phyloP scores from a whole-genome alignment of 2,888 invertebrate genomes.

The Pheosia tremula region DNA sequence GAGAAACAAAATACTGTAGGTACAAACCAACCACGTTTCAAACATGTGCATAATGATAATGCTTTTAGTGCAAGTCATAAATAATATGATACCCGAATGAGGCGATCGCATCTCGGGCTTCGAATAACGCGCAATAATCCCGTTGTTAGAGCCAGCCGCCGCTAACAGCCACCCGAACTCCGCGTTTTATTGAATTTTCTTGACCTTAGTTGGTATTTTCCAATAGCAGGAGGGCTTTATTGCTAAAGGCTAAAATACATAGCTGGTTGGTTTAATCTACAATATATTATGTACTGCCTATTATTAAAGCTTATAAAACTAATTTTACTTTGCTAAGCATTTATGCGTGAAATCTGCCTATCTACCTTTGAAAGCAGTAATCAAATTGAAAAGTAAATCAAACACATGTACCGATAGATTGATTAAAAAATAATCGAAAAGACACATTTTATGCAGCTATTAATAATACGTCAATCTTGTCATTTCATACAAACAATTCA shows the following conservation, averaged over 20 bases:
- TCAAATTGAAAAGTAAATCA: no score
- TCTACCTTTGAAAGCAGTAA: no score
- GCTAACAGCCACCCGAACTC: background rate
- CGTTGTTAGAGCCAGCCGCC: constrained; percentile 4
- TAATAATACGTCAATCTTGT: no score
- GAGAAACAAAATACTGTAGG: no score
- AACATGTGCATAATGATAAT: background rate
- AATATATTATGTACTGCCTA: no score
- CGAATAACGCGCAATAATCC: constrained; percentile 2
- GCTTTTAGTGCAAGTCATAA: constrained; percentile 1
- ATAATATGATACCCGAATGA: background rate
- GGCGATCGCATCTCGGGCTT: background rate
- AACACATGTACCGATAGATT: no score
- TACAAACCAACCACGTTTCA: no score
- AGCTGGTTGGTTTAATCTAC: background rate
- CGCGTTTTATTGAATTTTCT: constrained; percentile 1
- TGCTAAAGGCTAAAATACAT: background rate
- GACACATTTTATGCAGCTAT: background rate
- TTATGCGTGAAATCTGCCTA: no score
- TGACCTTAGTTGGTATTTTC: constrained; percentile 3
- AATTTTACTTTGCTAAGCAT: no score
- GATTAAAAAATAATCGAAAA: background rate
- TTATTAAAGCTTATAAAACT: no score
- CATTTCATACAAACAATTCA: constrained; percentile 38
- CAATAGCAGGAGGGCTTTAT: background rate